Conservation (phyloP, 2,113 vertebrate genomes). For the Desmodus rotundus region DNA sequence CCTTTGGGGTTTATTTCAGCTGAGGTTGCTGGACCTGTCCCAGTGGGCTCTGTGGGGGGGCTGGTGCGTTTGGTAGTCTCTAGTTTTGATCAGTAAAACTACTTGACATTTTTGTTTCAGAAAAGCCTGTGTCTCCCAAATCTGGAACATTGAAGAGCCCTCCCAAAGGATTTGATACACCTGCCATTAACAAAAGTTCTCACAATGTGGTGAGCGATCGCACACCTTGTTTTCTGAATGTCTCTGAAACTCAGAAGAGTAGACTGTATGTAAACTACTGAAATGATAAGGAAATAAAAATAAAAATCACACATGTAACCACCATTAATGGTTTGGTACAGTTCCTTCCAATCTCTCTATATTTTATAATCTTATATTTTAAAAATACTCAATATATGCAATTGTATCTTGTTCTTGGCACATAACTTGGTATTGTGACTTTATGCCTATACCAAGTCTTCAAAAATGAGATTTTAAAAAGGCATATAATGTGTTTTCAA, state of each 20-base stretch:
- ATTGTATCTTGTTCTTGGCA: neutral
- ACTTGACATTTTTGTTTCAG: slow-evolving; percentile 77
- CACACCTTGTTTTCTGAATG: rapidly evolving
- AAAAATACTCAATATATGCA: too few relatives aligned
- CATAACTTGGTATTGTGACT: rapidly evolving
- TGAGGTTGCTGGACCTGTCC: neutral
- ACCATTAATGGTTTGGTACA: rapidly evolving
- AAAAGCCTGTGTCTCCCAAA: slow-evolving; percentile 95
- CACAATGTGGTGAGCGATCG: slow-evolving; percentile 89
- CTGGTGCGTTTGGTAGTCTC: neutral
- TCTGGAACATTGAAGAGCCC: slow-evolving; percentile 95
- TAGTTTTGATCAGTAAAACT: slow-evolving; percentile 59
- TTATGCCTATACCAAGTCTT: neutral
- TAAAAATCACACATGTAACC: too few relatives aligned
- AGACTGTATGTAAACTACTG: rapidly evolving
- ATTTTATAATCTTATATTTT: rapidly evolving
- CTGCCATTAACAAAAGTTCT: slow-evolving; percentile 77
- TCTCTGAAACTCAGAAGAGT: rapidly evolving
- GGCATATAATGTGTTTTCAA: too few relatives aligned
- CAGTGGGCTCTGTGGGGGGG: neutral
- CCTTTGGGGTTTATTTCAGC: rapidly evolving
- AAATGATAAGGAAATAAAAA: rapidly evolving
- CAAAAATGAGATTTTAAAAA: neutral
- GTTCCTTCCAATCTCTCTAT: neutral
- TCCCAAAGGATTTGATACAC: slow-evolving; percentile 95